Percentiles rank a stretch among this genome's conserved stretches.
These are phyloP conservation scores for Antechinus flavipes DNA, from an alignment of 2,113 vertebrate species.

Conservation along the genomic window DNA sequence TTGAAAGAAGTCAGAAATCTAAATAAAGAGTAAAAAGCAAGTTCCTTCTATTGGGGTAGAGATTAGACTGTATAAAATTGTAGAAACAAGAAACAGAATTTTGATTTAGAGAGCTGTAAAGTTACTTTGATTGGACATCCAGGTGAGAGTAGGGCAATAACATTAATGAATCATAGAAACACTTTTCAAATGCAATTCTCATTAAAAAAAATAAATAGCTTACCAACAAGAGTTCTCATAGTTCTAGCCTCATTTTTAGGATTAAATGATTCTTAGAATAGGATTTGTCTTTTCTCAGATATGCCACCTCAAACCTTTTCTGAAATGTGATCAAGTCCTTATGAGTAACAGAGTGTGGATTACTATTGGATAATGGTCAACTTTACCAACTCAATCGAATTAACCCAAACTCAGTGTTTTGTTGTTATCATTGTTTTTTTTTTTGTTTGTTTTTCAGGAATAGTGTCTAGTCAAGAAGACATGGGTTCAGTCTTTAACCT, in stretches of 20 bases:
- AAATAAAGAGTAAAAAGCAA: neutral
- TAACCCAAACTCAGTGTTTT: neutral
- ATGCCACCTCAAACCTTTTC: neutral
- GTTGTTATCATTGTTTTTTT: no score
- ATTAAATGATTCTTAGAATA: neutral
- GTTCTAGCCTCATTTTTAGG: neutral
- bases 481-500: neutral
- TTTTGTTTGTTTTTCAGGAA: neutral
- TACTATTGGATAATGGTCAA: neutral
- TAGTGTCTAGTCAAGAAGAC: neutral
- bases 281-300: neutral
- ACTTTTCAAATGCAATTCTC: neutral
- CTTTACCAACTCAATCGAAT: no score
- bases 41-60: neutral
- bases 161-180: neutral
- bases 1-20: neutral
- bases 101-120: neutral
- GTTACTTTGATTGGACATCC: neutral
- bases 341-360: neutral
- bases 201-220: constrained; percentile 12
- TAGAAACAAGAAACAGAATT: neutral
- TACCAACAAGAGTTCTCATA: neutral
- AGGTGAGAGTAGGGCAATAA: neutral
- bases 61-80: neutral
- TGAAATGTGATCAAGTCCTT: neutral